phyloP scores from a whole-genome alignment of 2,113 vertebrate species.

The Erythrolamprus reginae region DNA sequence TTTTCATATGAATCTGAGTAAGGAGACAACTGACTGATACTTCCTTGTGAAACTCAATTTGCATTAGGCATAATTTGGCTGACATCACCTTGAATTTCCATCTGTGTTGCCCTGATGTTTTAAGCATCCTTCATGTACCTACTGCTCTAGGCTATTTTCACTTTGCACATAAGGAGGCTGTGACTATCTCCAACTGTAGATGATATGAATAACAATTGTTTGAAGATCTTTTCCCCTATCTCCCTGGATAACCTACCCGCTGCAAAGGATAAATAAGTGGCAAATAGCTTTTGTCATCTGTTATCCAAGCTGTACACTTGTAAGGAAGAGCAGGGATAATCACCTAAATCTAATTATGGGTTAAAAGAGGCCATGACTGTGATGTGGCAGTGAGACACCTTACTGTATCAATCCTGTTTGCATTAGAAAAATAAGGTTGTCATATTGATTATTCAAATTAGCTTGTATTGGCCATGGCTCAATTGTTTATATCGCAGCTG shows the following conservation, averaged over 20 bases:
- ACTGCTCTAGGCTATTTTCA: slow-evolving; percentile 80
- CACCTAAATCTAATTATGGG: slow-evolving; percentile 97
- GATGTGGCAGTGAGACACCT: slow-evolving; percentile 89
- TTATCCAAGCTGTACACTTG: slow-evolving; percentile 98
- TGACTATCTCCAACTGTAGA: slow-evolving; percentile 73
- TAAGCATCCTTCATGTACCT: slow-evolving; percentile 75
- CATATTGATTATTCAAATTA: slow-evolving; percentile 99
- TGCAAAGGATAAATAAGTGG: slow-evolving; percentile 78
- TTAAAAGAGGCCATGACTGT: slow-evolving; percentile 98
- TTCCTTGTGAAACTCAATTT: slow-evolving; percentile 62
- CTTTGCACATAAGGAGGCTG: slow-evolving; percentile 67
- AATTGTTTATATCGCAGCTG: slow-evolving; percentile 67
- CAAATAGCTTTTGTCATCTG: slow-evolving; percentile 93
- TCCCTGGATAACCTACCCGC: slow-evolving; percentile 79
- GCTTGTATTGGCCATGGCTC: slow-evolving; percentile 71
- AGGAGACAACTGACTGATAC: slow-evolving; percentile 29
- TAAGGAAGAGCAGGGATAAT: slow-evolving; percentile 98
- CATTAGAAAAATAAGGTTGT: slow-evolving; percentile 99
- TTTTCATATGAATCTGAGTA: slow-evolving; percentile 37
- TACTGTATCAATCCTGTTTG: slow-evolving; percentile 94
- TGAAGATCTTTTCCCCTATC: slow-evolving; percentile 74
- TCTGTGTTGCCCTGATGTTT: slow-evolving; percentile 72
- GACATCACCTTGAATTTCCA: slow-evolving; percentile 77
- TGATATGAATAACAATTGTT: slow-evolving; percentile 87
- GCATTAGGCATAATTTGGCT: slow-evolving; percentile 70